Base-by-base conservation (phyloP, 1,140 invertebrate species). In the Idris sp. region DNA sequence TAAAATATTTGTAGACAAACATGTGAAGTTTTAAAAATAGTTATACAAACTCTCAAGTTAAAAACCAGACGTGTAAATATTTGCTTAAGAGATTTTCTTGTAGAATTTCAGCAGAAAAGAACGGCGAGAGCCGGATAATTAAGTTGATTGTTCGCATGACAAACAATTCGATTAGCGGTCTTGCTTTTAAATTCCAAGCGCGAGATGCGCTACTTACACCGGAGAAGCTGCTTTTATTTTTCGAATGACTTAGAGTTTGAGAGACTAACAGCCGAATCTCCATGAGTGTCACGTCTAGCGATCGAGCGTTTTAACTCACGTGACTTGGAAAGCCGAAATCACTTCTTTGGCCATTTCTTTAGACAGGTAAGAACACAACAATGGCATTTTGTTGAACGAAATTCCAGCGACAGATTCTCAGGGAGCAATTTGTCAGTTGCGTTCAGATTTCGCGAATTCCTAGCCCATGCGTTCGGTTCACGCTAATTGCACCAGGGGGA, bases 401-500 rank as follows among this genome's bases (percentile, higher is more conserved):
- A 85, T 84, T 81, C 81, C 82, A 71, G 69, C 74, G 78, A 53
- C 48, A 76, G 75, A 80, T 84, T 83, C 81, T 79, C 72, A 64
- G 67, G 67, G 79, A 26, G 76, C 78, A 83, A 84, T 84, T 84
- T 84, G 82, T 82, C 81, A 84, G 82, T 84, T 84, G 83, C 79
- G 69, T 84, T 84, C 76, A 79, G 77, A 83, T 85, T 85, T 85
- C 81, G 79, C 71, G 82, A 83, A 85, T 84, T 85, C 80, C 82
- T 85, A 85, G 81, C 76, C 80, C 59, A 77, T 83, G 81, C 81
- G 79, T 82, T 69, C 64, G 71, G 8, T 49, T 59, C 49, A 72
- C 73, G 61, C 54, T 80, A 82, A 83, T 76, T 79, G 75, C 75
- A 49, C 71, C 78, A 79, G 69, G 58, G 35, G 9, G 16, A 28